A percentile compares a stretch with the other conserved stretches of the same genome.
Evolutionary conservation across 37 sponge, comb jelly and placozoan genomes (phyloP).

Genomic region (Aphrocallistes beatrix): DNA sequence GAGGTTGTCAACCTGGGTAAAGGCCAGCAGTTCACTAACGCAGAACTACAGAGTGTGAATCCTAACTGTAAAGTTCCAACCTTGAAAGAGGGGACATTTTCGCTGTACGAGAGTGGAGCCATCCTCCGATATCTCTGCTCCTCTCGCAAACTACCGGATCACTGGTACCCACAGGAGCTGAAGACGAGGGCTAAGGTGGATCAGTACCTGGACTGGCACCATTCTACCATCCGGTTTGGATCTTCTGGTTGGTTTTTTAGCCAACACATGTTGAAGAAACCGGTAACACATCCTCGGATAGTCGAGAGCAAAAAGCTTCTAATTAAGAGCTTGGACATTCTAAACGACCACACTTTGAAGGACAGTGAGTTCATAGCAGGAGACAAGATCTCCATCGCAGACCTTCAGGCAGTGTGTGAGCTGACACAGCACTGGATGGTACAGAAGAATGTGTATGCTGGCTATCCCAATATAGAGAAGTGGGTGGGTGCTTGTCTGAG

Average conservation of each 20-base stretch:
- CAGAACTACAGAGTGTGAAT: background rate
- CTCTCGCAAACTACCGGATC: constrained; percentile 9
- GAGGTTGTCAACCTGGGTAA: constrained; percentile 5
- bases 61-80: constrained; percentile 20
- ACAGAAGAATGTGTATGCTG: constrained; percentile 20
- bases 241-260: background rate
- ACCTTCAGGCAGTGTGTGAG: constrained; percentile 66
- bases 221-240: background rate
- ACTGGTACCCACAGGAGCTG: constrained; percentile 30
- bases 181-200: constrained; percentile 24
- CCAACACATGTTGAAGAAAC: background rate
- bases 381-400: constrained; percentile 60
- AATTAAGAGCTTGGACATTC: constrained; percentile 21
- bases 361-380: constrained; percentile 50
- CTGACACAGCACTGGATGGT: constrained; percentile 49
- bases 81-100: constrained; percentile 24
- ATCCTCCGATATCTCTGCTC: constrained; percentile 20
- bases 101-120: constrained; percentile 25
- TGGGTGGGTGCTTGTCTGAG: constrained; percentile 44
- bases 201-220: constrained; percentile 31
- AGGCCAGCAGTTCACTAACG: background rate
- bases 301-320: background rate
- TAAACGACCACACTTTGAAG: constrained; percentile 44
- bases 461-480: constrained; percentile 29
- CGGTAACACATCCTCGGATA: background rate